These are phyloP conservation scores for Psephotus haematonotus DNA, from an alignment of 2,113 vertebrate genomes.

Conservation along the genomic window DNA sequence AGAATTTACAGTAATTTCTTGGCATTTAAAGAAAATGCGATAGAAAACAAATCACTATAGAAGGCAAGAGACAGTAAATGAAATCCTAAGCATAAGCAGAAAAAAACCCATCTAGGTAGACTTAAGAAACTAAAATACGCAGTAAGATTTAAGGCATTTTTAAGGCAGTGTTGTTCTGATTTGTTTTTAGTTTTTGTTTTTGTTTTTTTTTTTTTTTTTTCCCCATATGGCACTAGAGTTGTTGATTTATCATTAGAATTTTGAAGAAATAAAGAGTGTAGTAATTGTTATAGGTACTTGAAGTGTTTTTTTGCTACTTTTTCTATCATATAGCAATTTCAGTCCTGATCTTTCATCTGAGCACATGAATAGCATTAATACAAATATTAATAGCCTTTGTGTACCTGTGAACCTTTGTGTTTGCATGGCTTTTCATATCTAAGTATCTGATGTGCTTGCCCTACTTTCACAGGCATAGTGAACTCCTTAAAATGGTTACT, in stretches of 20 bases:
- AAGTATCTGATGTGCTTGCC: background rate
- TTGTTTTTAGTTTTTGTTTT: background rate
- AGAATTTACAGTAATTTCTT: background rate
- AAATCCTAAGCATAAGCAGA: background rate
- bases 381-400: background rate
- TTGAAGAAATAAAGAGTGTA: background rate
- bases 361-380: background rate
- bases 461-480: background rate
- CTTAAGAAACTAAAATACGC: background rate
- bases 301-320: background rate
- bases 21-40: background rate
- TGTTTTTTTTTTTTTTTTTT: fast-evolving
- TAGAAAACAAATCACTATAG: background rate
- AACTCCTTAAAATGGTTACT: background rate
- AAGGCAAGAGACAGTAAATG: background rate
- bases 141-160: background rate
- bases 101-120: fast-evolving
- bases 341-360: background rate
- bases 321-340: background rate
- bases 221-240: background rate
- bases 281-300: background rate
- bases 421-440: background rate
- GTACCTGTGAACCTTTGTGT: background rate
- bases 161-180: background rate
- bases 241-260: background rate